These are phyloP conservation scores for Erynnis tages DNA, from an alignment of 2,888 invertebrate species.

Conservation along the genomic window DNA sequence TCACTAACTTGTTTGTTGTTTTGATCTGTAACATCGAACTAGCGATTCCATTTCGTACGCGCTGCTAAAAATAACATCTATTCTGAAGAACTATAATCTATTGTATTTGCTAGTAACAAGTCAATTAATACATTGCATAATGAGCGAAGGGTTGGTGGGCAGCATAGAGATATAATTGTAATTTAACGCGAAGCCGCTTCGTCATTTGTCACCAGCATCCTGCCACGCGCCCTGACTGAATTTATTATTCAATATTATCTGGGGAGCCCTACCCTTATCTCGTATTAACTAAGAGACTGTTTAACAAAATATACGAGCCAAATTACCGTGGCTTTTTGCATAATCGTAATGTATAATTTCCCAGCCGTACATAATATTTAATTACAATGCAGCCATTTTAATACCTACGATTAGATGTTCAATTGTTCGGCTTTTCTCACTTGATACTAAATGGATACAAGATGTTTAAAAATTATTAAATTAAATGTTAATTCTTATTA, in stretches of 20 bases:
- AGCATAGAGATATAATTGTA: conserved; percentile 72
- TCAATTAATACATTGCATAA: conserved; percentile 69
- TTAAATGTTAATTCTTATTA: too few relatives aligned
- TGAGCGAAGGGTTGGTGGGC: conserved; percentile 59
- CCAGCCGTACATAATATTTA: background rate
- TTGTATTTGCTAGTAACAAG: too few relatives aligned
- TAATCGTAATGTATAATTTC: conserved; percentile 7
- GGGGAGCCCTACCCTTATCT: conserved; percentile 63
- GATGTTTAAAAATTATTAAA: too few relatives aligned
- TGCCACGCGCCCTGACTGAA: conserved; percentile 69
- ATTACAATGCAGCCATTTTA: background rate
- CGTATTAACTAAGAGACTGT: conserved; percentile 58
- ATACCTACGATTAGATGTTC: too few relatives aligned
- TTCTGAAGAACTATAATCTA: too few relatives aligned
- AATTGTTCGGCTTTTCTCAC: too few relatives aligned
- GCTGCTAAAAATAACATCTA: too few relatives aligned
- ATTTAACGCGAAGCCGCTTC: conserved; percentile 69
- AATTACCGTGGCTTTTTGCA: conserved; percentile 9
- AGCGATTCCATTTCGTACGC: too few relatives aligned
- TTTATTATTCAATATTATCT: conserved; percentile 74
- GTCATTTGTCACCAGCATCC: conserved; percentile 81
- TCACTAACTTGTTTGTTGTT: too few relatives aligned
- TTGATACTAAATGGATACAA: too few relatives aligned
- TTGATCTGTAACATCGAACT: too few relatives aligned
- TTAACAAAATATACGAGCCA: conserved; percentile 45